Conservation (phyloP, 1,140 invertebrate species). For the Halictus rubicundus region DNA sequence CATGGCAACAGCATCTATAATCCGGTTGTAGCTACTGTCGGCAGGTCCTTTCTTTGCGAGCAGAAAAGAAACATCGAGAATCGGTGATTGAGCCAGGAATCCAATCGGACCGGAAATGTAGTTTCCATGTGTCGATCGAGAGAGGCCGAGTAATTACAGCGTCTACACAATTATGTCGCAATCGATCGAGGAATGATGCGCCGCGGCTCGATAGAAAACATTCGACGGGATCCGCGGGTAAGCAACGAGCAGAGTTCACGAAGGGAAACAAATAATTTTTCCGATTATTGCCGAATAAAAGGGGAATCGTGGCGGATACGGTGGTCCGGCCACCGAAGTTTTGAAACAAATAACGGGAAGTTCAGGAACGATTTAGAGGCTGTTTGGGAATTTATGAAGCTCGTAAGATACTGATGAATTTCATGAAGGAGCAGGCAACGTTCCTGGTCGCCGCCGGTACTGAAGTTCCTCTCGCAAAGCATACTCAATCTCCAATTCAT, state of each 20-base stretch:
- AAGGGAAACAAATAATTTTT: conserved; percentile 9
- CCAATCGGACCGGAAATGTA: conserved; percentile 31
- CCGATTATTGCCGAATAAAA: conserved; percentile 13
- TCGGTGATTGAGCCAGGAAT: conserved; percentile 17
- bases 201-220: background rate
- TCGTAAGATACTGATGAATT: conserved; percentile 51
- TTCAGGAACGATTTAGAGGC: conserved; percentile 26
- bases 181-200: conserved; percentile 14
- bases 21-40: no score
- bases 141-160: conserved; percentile 38
- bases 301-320: conserved; percentile 13
- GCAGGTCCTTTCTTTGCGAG: background rate
- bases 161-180: conserved; percentile 23
- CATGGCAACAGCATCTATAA: no score
- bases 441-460: conserved; percentile 1
- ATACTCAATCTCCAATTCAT: conserved; percentile 59
- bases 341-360: conserved; percentile 32
- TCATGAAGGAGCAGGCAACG: conserved; percentile 25
- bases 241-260: background rate
- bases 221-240: background rate
- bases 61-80: conserved; percentile 44
- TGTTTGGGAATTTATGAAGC: conserved; percentile 46
- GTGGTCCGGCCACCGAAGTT: conserved; percentile 11
- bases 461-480: conserved; percentile 41
- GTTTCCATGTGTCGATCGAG: conserved; percentile 19